phyloP scores from a whole-genome alignment of 2,888 invertebrate genomes.

The Phaedon cochleariae region DNA sequence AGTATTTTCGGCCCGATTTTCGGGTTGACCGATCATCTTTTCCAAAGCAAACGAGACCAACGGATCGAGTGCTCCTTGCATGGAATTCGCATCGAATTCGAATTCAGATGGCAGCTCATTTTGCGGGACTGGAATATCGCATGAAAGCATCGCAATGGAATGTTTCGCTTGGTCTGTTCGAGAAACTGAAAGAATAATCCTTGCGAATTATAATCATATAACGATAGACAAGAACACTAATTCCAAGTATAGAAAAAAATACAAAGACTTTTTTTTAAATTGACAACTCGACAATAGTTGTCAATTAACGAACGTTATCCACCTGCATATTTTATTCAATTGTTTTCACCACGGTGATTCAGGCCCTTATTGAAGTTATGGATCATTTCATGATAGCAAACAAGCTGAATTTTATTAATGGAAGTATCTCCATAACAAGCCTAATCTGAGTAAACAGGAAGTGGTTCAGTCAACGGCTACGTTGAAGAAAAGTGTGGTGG shows the following conservation, averaged over 20 bases:
- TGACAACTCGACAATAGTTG: no score
- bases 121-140: background rate
- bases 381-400: background rate
- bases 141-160: background rate
- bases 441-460: constrained; percentile 37
- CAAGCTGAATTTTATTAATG: constrained; percentile 6
- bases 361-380: background rate
- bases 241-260: background rate
- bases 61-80: background rate
- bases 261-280: no score
- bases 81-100: constrained; percentile 4
- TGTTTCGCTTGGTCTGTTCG: background rate
- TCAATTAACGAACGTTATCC: no score
- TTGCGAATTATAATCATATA: no score
- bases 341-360: background rate
- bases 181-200: background rate
- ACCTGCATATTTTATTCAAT: background rate
- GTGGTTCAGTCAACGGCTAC: background rate
- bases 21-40: background rate
- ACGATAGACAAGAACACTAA: no score
- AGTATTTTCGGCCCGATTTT: constrained; percentile 49
- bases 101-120: background rate
- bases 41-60: constrained; percentile 26
- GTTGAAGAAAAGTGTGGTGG: background rate
- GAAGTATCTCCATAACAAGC: constrained; percentile 7